A percentile compares a stretch with the other conserved stretches of the same genome.
Conservation (phyloP, 1,140 invertebrate genomes). For the Achatina immaculata region DNA sequence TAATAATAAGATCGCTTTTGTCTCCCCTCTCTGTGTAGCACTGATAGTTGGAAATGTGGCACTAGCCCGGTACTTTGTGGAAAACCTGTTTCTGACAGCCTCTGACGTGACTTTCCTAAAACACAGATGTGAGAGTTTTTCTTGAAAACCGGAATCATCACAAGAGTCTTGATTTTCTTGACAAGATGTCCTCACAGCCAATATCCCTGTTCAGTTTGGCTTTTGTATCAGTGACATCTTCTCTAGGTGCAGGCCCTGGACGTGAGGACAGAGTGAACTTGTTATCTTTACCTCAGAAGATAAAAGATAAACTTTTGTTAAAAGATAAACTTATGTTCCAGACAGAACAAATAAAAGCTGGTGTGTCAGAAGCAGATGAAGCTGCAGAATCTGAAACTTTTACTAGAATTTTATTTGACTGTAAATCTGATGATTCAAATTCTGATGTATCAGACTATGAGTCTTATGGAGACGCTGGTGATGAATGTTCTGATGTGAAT, state of each 20-base stretch:
- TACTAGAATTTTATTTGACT: no score
- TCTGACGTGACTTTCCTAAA: background rate
- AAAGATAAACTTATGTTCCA: no score
- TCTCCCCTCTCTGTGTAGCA: background rate
- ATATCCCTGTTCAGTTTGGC: background rate
- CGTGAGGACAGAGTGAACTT: background rate
- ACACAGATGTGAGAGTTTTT: background rate
- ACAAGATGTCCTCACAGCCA: background rate
- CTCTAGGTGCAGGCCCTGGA: background rate
- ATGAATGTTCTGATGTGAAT: no score
- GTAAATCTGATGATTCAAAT: no score
- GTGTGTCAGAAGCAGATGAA: no score
- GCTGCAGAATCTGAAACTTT: no score
- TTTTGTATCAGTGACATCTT: background rate
- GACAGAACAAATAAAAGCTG: no score
- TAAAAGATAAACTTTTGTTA: conserved; percentile 6
- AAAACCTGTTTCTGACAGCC: background rate
- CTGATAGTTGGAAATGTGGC: background rate
- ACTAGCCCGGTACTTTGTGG: background rate
- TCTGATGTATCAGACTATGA: no score
- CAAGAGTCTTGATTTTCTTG: background rate
- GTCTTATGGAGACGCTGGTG: no score
- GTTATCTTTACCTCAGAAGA: background rate
- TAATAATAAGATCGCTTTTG: background rate
- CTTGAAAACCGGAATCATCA: background rate